phyloP scores from a whole-genome alignment of 2,113 vertebrate genomes.

The Girardinichthys multiradiatus region DNA sequence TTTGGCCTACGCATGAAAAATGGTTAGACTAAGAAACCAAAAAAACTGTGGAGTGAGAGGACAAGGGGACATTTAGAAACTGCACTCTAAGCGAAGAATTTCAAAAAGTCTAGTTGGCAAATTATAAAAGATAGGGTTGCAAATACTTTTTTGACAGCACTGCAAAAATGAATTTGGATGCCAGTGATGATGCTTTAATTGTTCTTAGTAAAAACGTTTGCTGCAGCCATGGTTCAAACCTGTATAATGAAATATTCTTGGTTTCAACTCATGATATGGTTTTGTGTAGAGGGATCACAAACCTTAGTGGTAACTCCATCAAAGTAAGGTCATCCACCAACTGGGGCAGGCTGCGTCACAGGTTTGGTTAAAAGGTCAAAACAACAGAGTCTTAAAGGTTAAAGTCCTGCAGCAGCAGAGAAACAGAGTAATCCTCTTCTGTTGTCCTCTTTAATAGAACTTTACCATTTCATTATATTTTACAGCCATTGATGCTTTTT shows the following conservation, averaged over 20 bases:
- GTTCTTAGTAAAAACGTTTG: too few relatives aligned
- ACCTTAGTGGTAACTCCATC: constrained; percentile 73
- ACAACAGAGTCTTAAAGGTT: constrained; percentile 71
- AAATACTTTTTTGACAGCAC: too few relatives aligned
- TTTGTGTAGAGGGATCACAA: constrained; percentile 40
- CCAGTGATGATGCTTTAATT: too few relatives aligned
- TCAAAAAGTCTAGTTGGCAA: too few relatives aligned
- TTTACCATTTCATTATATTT: constrained; percentile 34
- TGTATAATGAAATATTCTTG: constrained; percentile 10
- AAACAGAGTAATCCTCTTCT: constrained; percentile 14
- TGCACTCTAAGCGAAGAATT: too few relatives aligned
- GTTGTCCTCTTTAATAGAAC: constrained; percentile 32
- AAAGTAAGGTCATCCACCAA: constrained; percentile 77
- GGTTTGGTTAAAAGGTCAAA: constrained; percentile 76
- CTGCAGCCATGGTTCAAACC: neutral
- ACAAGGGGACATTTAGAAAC: too few relatives aligned
- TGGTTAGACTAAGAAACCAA: too few relatives aligned
- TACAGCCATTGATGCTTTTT: constrained; percentile 30
- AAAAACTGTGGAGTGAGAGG: too few relatives aligned
- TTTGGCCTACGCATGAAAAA: too few relatives aligned
- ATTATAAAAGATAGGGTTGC: too few relatives aligned
- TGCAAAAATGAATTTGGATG: too few relatives aligned
- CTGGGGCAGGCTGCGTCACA: constrained; percentile 61
- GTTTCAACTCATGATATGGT: constrained; percentile 48
- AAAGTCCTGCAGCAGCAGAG: constrained; percentile 63